phyloP scores from a whole-genome alignment of 1,140 invertebrate genomes.

The Sinonovacula constricta region DNA sequence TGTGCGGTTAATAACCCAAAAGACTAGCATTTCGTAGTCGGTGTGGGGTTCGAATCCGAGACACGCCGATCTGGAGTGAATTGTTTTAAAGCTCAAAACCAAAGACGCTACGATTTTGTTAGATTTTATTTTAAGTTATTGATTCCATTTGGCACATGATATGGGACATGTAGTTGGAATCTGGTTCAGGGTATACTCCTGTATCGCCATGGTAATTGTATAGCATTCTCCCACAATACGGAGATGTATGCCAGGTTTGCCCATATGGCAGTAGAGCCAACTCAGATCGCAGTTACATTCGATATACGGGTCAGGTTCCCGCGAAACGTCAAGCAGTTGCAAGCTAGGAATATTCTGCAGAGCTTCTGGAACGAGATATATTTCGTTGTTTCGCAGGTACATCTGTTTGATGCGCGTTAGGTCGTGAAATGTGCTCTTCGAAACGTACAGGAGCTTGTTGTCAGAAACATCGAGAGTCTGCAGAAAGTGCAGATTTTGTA shows the following conservation, averaged over 20 bases:
- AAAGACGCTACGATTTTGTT: too few relatives aligned
- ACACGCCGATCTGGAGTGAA: too few relatives aligned
- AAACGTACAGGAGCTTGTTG: slow-evolving; percentile 29
- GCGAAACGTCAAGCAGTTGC: not conserved
- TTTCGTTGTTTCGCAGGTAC: not conserved
- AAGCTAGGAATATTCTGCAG: slow-evolving; percentile 12
- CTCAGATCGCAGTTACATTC: slow-evolving; percentile 46
- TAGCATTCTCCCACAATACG: slow-evolving; percentile 24
- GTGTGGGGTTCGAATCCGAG: too few relatives aligned
- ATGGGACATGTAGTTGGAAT: slow-evolving; percentile 18
- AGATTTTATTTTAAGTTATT: too few relatives aligned
- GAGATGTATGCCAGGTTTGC: not conserved
- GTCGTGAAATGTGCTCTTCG: slow-evolving; percentile 38
- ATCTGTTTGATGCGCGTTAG: not conserved
- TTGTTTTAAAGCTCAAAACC: too few relatives aligned
- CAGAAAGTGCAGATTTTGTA: slow-evolving; percentile 16
- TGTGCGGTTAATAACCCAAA: too few relatives aligned
- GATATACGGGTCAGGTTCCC: not conserved
- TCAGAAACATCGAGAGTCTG: not conserved
- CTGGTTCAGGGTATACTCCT: not conserved
- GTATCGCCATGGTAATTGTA: slow-evolving; percentile 6
- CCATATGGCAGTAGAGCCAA: slow-evolving; percentile 28
- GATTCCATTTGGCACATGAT: too few relatives aligned
- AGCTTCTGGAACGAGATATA: slow-evolving; percentile 33
- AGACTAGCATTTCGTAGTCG: too few relatives aligned